Evolutionary conservation across 1,140 invertebrate species (phyloP).

Genomic region (Bombus huntii): DNA sequence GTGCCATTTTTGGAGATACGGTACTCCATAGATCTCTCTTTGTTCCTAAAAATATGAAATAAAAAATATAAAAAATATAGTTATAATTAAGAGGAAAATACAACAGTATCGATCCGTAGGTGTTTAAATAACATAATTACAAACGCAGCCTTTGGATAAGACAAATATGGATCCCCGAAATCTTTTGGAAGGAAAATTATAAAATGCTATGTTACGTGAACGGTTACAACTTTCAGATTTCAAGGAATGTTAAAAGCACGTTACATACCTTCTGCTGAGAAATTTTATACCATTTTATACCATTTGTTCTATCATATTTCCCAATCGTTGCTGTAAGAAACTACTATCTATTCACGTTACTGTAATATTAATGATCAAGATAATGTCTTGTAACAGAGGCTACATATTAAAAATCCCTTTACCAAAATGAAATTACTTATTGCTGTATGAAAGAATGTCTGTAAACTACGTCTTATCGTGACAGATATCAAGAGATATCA

Average conservation of each 20-base stretch:
- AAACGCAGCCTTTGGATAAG: too few species aligned
- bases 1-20: conserved; percentile 91
- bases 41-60: conserved; percentile 83
- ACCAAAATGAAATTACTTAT: neutral
- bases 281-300: neutral
- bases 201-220: too few species aligned
- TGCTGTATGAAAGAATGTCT: too few species aligned
- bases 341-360: too few species aligned
- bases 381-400: neutral
- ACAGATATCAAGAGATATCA: neutral
- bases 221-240: too few species aligned
- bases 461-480: too few species aligned
- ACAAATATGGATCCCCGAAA: too few species aligned
- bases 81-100: neutral
- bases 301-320: neutral
- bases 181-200: too few species aligned
- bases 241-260: too few species aligned
- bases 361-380: neutral
- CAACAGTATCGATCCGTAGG: too few species aligned
- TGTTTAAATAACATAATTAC: too few species aligned
- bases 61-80: neutral
- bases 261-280: neutral
- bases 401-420: neutral
- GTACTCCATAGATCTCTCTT: conserved; percentile 90
- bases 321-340: neutral